Percentiles rank a stretch among this genome's conserved stretches.
phyloP scores from a whole-genome alignment of 2,113 vertebrate genomes.

The Toxotes chatareus region DNA sequence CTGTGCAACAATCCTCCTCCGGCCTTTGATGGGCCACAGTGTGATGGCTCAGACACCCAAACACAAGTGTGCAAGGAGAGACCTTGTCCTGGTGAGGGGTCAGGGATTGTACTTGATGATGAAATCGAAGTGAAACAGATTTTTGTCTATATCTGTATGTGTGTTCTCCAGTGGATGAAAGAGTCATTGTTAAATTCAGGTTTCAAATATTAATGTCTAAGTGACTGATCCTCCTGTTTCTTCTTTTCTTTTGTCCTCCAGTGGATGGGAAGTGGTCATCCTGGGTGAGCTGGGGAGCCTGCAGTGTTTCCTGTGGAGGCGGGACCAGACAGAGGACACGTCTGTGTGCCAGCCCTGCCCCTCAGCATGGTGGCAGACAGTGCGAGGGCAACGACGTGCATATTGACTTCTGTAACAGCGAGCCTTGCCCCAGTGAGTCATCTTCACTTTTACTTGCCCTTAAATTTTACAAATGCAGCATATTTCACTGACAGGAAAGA shows the following conservation, averaged over 20 bases:
- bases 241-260: conserved; percentile 64
- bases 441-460: background rate
- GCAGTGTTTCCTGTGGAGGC: conserved; percentile 93
- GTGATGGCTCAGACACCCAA: conserved; percentile 88
- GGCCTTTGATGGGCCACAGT: conserved; percentile 85
- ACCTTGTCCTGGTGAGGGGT: conserved; percentile 88
- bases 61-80: conserved; percentile 90
- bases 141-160: background rate
- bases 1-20: conserved; percentile 92
- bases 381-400: conserved; percentile 93
- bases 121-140: background rate
- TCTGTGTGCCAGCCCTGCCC: conserved; percentile 89
- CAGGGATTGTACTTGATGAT: background rate
- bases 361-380: conserved; percentile 88
- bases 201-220: background rate
- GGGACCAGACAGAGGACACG: conserved; percentile 91
- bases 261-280: conserved; percentile 94
- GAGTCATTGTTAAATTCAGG: background rate
- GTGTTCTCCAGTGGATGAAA: background rate
- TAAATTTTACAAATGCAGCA: background rate
- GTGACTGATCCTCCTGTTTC: background rate
- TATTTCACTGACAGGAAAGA: background rate
- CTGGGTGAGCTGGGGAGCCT: conserved; percentile 93
- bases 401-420: conserved; percentile 93
- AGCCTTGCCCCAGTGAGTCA: conserved; percentile 91